phyloP scores from a whole-genome alignment of 2,113 vertebrate species.

The Bos indicus region DNA sequence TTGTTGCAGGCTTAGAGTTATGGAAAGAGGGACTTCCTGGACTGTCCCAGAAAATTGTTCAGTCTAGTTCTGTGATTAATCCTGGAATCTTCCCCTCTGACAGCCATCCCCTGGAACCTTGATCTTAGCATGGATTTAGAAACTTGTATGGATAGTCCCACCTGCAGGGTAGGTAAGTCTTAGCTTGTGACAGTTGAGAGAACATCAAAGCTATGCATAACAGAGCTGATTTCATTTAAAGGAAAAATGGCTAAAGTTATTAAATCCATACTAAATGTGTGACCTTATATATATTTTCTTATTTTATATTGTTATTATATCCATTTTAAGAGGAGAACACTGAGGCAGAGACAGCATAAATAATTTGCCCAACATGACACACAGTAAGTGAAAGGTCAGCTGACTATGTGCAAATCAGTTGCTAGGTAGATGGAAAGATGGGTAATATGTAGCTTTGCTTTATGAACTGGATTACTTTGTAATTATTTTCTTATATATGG shows the following conservation, averaged over 20 bases:
- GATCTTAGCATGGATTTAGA: neutral
- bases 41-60: neutral
- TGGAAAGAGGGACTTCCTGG: neutral
- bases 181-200: neutral
- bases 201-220: neutral
- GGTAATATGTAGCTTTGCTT: neutral
- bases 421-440: neutral
- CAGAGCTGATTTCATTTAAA: neutral
- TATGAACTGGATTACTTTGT: neutral
- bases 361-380: neutral
- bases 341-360: neutral
- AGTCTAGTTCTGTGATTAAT: constrained; percentile 7
- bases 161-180: neutral
- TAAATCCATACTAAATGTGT: neutral
- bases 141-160: neutral
- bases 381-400: neutral
- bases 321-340: neutral
- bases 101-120: neutral
- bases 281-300: neutral
- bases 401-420: neutral
- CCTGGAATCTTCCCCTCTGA: neutral
- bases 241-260: neutral
- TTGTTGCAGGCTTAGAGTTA: constrained; percentile 31
- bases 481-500: neutral
- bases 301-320: neutral